Evolutionary conservation across 2,888 invertebrate species (phyloP), one percentile per base, ranked within the genome.

Genomic region (Brachypalpus laphriformis): DNA sequence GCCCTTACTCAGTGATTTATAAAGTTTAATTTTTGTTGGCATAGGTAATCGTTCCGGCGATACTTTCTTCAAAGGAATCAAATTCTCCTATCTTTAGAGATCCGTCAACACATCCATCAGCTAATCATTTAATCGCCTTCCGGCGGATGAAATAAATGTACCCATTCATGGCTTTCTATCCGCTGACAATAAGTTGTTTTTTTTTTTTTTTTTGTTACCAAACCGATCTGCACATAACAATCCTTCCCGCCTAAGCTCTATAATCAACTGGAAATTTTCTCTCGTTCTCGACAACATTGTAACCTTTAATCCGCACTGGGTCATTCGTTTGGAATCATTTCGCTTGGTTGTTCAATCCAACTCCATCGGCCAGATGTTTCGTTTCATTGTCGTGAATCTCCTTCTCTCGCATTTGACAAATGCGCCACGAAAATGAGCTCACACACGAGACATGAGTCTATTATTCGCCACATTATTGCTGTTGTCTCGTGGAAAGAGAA

Each of bases 301-400:
- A 61, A 81, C 74, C 80, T 81, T 61, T 61, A 59, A 56, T 34
- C 61, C 8, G 18, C 25, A 65, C 40, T 42, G 31, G 70, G 68
- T 76, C 82, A 63, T 75, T 75, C 54, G 40, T 40, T 16, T 11
- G 34, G 47, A 68, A 78, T 65, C 65, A 72, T 56, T 80, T 8
- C 45, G 45, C 42, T 28, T 40, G 28, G 4, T 25, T 11, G 34
- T 42, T 61, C n/a, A n/a, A n/a, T 47, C 22, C 28, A 37, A 40
- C 56, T 54, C 57, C 65, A 71, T 49, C 65, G 56, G 25, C 63
- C 71, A 82, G 76, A 76, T 82, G 82, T 65, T 51, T 25, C 25
- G n/a, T n/a, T n/a, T 45, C 34, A 56, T 70, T 81, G 75, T 56
- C 47, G 45, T 68, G 20, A n/a, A 63, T 31, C 40, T 18, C 14